Conservation (phyloP, 2,888 invertebrate species). For the Hirtodrosophila confusa region DNA sequence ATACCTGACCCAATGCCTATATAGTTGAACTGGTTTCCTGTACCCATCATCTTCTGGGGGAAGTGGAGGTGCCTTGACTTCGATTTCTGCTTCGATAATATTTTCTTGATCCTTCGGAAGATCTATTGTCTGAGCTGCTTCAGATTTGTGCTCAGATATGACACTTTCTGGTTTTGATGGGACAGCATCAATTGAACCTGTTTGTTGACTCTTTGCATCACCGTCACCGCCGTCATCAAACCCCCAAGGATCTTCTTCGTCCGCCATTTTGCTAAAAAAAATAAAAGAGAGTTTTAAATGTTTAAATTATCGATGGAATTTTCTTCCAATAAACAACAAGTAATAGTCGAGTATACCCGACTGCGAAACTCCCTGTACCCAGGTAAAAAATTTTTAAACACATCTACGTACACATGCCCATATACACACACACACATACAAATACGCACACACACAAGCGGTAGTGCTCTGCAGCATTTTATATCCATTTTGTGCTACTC, state of each 20-base stretch:
- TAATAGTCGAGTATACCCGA: too few relatives aligned
- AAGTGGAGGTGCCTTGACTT: slow-evolving; percentile 85
- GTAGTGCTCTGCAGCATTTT: too few relatives aligned
- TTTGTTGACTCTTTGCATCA: slow-evolving; percentile 47
- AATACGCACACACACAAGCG: too few relatives aligned
- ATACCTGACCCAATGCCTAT: slow-evolving; percentile 92
- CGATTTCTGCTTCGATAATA: slow-evolving; percentile 83
- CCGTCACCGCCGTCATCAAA: slow-evolving; percentile 84
- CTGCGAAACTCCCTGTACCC: too few relatives aligned
- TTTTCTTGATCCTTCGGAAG: slow-evolving; percentile 59
- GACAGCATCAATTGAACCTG: slow-evolving; percentile 58
- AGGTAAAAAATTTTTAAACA: too few relatives aligned
- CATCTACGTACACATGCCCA: too few relatives aligned
- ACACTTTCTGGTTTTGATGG: slow-evolving; percentile 83
- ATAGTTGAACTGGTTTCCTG: slow-evolving; percentile 88
- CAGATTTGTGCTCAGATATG: slow-evolving; percentile 64
- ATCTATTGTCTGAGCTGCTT: slow-evolving; percentile 27
- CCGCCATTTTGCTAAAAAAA: slow-evolving; percentile 77
- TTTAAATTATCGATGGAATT: too few relatives aligned
- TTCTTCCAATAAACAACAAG: too few relatives aligned
- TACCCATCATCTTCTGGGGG: slow-evolving; percentile 86
- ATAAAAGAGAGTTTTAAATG: too few relatives aligned
- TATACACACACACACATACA: too few relatives aligned
- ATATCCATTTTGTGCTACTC: too few relatives aligned
- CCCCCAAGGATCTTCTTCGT: slow-evolving; percentile 86